Base-by-base conservation (phyloP, 2,888 invertebrate species). In the Bombylius discolor region DNA sequence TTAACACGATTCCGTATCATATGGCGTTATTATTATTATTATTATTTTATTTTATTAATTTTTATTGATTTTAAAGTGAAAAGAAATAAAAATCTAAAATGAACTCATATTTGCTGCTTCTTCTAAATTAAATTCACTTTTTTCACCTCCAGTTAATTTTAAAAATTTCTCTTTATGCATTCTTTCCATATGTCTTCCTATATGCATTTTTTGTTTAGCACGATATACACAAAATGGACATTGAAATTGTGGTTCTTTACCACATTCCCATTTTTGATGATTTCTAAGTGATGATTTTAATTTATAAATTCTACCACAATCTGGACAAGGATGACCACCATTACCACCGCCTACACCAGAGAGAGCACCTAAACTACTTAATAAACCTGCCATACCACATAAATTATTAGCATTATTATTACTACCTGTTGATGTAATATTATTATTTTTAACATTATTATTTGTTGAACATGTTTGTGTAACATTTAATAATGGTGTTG, bases 211-310 rank as follows among this genome's bases (percentile, higher is more conserved):
- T 73, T 87, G 87, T 70, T 87, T 87, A 68, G 87, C 87, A 66
- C 86, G 81, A 72, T 87, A 87, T n/a, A 84, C 84, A 75, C 89
- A 89, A 75, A 84, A 86, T 32, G 85, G 84, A 71, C 89, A 89
- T 69, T 84, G 84, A 72, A 87, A 88, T 73, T 87, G 87, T 31
- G 87, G 88, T 73, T 88, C 87, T 72, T 88, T 88, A 68, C 87
- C 87, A 73, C 87, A 88, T 74, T 88, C 88, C 87, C 87, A 88
- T 73, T 87, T 87, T 77, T 87, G 86, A 70, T 88, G 88, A 72
- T 88, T 87, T 60, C 87, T 80, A 66, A 88, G 76, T 58, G 89
- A 89, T 64, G 89, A 89, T 76, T 90, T 90, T 64, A 90, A 79
- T 73, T 90, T 90, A 77, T 91, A 91, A 61, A 87, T 83, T 63